Base-by-base conservation (phyloP, 2,888 invertebrate genomes). In the Lasioglossum marginatum region DNA sequence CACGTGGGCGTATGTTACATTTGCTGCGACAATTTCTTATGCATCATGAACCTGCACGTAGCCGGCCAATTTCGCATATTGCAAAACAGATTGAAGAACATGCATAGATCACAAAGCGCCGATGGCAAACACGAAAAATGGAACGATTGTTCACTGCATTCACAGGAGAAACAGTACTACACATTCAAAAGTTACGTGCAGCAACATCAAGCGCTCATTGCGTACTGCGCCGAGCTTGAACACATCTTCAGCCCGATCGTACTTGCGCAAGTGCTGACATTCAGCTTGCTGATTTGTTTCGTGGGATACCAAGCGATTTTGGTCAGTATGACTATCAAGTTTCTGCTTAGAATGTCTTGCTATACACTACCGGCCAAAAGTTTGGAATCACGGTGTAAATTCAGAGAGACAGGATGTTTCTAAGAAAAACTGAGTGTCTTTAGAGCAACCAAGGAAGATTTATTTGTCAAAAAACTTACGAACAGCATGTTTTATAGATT, bases 1-100 rank as follows among this genome's bases (percentile, higher is more conserved):
- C 85, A 85, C 3, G 57, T 68, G 34, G 85, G 76, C 16, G 14
- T 63, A 0, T 80, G 72, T 45, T 85, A 80, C 31, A 34, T 85
- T 48, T 85, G 80, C 48, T 79, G 77, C 37, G 85, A 85, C 68
- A 85, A 85, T 14, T 57, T 85, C 6, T 73, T 85, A 19, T 85
- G 77, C 72, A 43, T 85, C 2, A 80, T 85, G 80, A 85, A 85
- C 6, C 27, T 85, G 19, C 85, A 85, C 31, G 40, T 52, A 0
- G 76, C 76, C 8, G n/a, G 57, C 4, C 86, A 86, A 6, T 72
- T 72, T 63, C 80, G 85, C 4, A 81, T 85, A 70, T 27, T 85
- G 2, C 85, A 77, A 31, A 60, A 80, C 37, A 80, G 80, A 63
- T 43, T 85, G 16, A 23, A 14, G 5, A 85, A 77, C 14, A 14